Percentiles rank a stretch among this genome's conserved stretches.
Conservation (phyloP, 2,113 vertebrate genomes). For the Ophthalmolycus amberensis region DNA sequence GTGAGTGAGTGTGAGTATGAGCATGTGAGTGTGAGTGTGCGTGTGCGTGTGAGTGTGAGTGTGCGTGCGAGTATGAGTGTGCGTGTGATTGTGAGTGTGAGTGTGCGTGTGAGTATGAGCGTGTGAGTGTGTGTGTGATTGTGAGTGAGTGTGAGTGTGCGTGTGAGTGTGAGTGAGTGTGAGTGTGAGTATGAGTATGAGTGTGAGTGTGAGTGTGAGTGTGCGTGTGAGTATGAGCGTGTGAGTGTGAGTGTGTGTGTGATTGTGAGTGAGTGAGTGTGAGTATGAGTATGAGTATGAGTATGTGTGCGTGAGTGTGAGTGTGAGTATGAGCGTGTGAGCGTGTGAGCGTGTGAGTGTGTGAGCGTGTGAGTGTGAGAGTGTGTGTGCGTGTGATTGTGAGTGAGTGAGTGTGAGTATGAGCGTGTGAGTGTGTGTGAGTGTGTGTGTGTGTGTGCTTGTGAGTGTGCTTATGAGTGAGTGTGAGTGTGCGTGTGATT, state of each 20-base stretch:
- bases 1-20: too few species aligned
- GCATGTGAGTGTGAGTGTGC: too few species aligned
- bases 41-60: not conserved
- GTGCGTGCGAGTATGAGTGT: constrained; percentile 4
- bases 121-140: not conserved
- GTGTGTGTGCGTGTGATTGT: too few species aligned
- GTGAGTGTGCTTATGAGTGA: too few species aligned
- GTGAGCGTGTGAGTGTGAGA: too few species aligned
- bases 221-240: not conserved
- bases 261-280: too few species aligned
- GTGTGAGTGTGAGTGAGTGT: not conserved
- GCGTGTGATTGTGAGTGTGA: not conserved
- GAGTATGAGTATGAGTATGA: not conserved
- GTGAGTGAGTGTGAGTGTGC: not conserved
- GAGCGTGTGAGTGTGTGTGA: too few species aligned
- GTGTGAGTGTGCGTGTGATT: too few species aligned
- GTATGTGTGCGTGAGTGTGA: constrained; percentile 9
- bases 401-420: too few species aligned
- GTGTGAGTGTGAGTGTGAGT: constrained; percentile 11
- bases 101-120: not conserved
- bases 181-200: too few species aligned
- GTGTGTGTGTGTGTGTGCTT: too few species aligned
- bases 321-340: not conserved
- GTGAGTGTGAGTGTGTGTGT: constrained; percentile 11
- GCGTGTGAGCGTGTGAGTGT: too few species aligned